A percentile compares a stretch with the other conserved stretches of the same genome.
Evolutionary conservation across 2,113 vertebrate species (phyloP).

Genomic region (Dipodomys merriami): DNA sequence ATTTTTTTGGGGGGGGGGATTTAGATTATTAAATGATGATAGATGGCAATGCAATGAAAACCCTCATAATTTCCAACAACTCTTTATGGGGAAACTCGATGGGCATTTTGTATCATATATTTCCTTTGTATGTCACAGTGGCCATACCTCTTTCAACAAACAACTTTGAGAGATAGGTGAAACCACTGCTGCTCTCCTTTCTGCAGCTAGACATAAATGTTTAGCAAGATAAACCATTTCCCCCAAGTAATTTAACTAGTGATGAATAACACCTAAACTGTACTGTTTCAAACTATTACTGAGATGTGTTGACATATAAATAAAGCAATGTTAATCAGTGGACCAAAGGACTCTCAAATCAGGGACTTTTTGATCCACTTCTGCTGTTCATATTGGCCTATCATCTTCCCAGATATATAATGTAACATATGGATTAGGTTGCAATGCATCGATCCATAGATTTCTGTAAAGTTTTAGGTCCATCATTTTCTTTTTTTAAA

Average conservation of each 20-base stretch:
- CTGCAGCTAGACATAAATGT: neutral
- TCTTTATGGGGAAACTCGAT: neutral
- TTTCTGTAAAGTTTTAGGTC: no score
- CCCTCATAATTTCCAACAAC: neutral
- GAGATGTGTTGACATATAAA: neutral
- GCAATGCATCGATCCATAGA: no score
- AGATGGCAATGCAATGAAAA: neutral
- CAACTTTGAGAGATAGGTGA: neutral
- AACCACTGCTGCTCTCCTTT: neutral
- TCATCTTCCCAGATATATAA: neutral
- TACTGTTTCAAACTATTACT: neutral
- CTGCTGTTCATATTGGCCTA: neutral
- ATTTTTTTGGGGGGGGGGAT: neutral
- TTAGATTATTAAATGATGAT: slow-evolving; percentile 8
- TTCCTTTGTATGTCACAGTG: neutral
- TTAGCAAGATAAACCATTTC: neutral
- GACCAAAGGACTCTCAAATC: neutral
- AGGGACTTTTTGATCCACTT: neutral
- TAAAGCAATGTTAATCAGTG: neutral
- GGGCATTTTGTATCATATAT: neutral
- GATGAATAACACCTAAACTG: neutral
- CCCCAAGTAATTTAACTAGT: neutral
- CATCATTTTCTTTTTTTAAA: no score
- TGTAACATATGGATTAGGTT: neutral
- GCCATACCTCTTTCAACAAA: neutral